Base-by-base conservation (phyloP, 2,888 invertebrate genomes). In the Plebejus anna region DNA sequence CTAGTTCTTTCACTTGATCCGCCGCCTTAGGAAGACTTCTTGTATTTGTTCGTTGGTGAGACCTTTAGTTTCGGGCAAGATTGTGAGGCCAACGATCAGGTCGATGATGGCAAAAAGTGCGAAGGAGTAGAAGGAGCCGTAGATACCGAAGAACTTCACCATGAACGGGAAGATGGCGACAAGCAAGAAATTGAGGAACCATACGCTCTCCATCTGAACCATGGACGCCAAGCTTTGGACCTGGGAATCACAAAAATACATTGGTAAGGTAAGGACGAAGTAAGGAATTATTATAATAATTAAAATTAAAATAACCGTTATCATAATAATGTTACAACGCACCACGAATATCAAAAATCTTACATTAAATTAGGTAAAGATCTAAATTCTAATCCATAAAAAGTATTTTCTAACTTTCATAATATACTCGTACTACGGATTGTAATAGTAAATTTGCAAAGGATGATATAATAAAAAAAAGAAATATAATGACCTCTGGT, bases 61-160 rank as follows among this genome's bases (percentile, higher is more conserved):
- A 1, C 94, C 94, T 77, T 94, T 94, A 0, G 94, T 94, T 82
- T 94, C 94, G 0, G 94, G 94, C 0, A 94, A 84, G 2, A 86
- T 80, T 16, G 89, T 81, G 61, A 85, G 85, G 0, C 87, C 84
- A n/a, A 90, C 80, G 0, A 89, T 57, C 0, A 86, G 84, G 4
- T 92, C 86, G 0, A 82, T 5, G 0, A 89, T 51, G 13, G 86
- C 87, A 32, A 86, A 84, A 0, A 80, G 55, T 0, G 90, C 88
- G 78, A 92, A 94, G 4, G 87, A 75, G 81, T 90, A 91, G 82
- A 94, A 94, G 0, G 86, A 85, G 0, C 90, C 91, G 70, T 89
- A 86, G 36, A 88, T 84, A 0, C 91, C 91, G 1, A 94, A 78
- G 3, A 82, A 70, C 4, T 81, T 80, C 4, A 83, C 81, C 80